A percentile compares a stretch with the other conserved stretches of the same genome.
Evolutionary conservation across 2,797 vertebrate species (phyloP).

Genomic region (Coendou prehensilis): DNA sequence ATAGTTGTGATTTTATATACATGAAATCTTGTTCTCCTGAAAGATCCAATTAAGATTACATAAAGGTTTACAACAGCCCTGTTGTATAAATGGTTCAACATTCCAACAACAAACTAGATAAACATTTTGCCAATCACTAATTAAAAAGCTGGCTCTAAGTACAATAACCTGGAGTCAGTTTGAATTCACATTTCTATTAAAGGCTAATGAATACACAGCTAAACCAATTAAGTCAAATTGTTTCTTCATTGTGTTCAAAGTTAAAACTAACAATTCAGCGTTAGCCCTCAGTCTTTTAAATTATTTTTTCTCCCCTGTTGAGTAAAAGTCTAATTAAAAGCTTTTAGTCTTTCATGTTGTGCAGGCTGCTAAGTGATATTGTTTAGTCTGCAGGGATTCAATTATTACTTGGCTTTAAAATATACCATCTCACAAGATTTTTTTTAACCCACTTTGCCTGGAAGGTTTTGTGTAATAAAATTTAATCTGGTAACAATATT

Average conservation of each 20-base stretch:
- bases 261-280: conserved; percentile 86
- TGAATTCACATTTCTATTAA: conserved; percentile 85
- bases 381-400: conserved; percentile 85
- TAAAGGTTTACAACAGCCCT: conserved; percentile 76
- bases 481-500: conserved; percentile 81
- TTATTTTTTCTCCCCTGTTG: conserved; percentile 87
- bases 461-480: conserved; percentile 79
- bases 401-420: conserved; percentile 86
- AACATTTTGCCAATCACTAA: conserved; percentile 85
- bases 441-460: conserved; percentile 78
- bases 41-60: conserved; percentile 79
- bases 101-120: conserved; percentile 75
- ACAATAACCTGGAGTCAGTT: conserved; percentile 84
- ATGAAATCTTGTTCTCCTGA: conserved; percentile 75
- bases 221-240: conserved; percentile 89
- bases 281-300: conserved; percentile 87
- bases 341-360: conserved; percentile 87
- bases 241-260: conserved; percentile 87
- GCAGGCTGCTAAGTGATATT: conserved; percentile 85
- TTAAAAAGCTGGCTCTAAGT: conserved; percentile 84
- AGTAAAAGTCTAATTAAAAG: conserved; percentile 89
- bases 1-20: conserved; percentile 71
- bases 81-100: conserved; percentile 75
- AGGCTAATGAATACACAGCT: conserved; percentile 88
- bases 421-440: conserved; percentile 74